phyloP scores from a whole-genome alignment of 2,797 vertebrate genomes.

The Hippocampus kuda region DNA sequence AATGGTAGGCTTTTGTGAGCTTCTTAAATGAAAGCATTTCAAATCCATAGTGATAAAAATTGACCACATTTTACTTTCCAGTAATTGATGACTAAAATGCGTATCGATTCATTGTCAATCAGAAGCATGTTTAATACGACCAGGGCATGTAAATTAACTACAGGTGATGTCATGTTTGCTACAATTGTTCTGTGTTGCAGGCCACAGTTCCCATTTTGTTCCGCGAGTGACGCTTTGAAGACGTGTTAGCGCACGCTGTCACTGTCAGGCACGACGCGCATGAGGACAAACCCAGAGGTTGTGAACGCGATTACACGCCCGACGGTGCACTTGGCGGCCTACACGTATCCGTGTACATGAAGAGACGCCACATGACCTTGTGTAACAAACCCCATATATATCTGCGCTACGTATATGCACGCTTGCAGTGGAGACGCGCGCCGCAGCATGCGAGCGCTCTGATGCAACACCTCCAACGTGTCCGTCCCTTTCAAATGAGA shows the following conservation, averaged over 20 bases:
- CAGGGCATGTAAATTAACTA: background rate
- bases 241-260: constrained; percentile 35
- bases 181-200: constrained; percentile 12
- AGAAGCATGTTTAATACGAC: constrained; percentile 13
- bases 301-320: constrained; percentile 15
- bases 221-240: constrained; percentile 21
- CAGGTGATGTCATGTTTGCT: background rate
- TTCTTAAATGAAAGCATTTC: too few species aligned
- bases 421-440: background rate
- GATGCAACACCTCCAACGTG: constrained; percentile 48
- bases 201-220: constrained; percentile 25
- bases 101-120: background rate
- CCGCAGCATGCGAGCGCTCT: background rate
- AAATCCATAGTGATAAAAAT: too few species aligned
- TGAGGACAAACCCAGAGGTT: constrained; percentile 43
- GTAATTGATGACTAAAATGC: background rate
- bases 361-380: constrained; percentile 16
- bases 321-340: constrained; percentile 2
- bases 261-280: constrained; percentile 38
- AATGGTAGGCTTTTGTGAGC: too few species aligned
- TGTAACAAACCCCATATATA: constrained; percentile 6
- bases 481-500: constrained; percentile 44
- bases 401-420: background rate
- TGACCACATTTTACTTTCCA: background rate
- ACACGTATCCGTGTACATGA: constrained; percentile 1